Evolutionary conservation across 2,888 invertebrate genomes (phyloP), one percentile per base, ranked within the genome.

Genomic region (Cataglyphis altisquamis): DNA sequence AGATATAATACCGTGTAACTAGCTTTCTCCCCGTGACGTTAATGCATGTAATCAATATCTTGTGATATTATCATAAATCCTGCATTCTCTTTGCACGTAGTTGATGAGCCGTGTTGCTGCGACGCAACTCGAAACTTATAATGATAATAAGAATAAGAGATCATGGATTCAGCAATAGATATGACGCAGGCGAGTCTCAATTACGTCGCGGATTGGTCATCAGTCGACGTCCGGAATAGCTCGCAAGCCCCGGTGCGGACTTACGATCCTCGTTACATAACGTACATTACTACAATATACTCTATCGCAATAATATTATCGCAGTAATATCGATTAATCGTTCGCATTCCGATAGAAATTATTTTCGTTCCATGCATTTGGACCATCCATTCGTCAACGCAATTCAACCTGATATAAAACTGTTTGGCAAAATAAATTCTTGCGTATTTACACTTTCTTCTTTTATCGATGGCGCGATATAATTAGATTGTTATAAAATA

Each of bases 81-180:
- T 29, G 68, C 70, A 55, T 68, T 67, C 77, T 25, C 39, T 39
- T 45, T 64, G 45, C 74, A 21, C 32, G 21, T 8, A 25, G 39
- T 52, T 52, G 75, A 75, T 55, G 67, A 67, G 36, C 75, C 77
- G 15, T 29, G 39, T 39, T 25, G 75, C 48, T 9, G 75, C 68
- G 70, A 39, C 39, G 68, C 70, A 55, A 55, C 67, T 77, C 52
- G 55, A 68, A 29, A 55, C 36, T 21, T n/a, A 29, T 29, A 68
- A 77, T 67, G 75, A 67, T 77, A 77, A 68, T 77, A 68, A 25
- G 8, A 68, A 68, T 68, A 68, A 77, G 55, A 77, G 77, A 75
- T 75, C 75, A 67, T 8, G 67, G 68, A 48, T 77, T 52, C 77
- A 41, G 70, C 70, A 52, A 67, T 77, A 55, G 52, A 55, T 68